phyloP scores from a whole-genome alignment of 1,140 invertebrate genomes.

The Linepithema humile region DNA sequence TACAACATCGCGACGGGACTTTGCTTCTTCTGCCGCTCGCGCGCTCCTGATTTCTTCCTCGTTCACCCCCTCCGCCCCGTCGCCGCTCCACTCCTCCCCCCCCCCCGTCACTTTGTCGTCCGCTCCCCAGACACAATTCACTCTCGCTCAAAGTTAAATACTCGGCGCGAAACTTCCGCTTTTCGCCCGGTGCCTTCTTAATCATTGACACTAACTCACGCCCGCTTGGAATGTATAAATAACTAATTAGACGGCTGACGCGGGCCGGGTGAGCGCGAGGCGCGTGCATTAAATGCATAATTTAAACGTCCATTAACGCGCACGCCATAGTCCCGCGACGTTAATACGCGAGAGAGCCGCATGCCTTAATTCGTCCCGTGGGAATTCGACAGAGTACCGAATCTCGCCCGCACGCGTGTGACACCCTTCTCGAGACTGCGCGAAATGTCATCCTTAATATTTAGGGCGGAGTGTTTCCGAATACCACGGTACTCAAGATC shows the following conservation, averaged over 20 bases:
- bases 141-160: conserved; percentile 77
- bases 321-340: conserved; percentile 62
- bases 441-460: conserved; percentile 21
- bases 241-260: conserved; percentile 75
- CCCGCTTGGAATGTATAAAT: conserved; percentile 79
- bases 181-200: conserved; percentile 66
- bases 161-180: conserved; percentile 71
- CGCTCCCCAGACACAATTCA: conserved; percentile 40
- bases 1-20: conserved; percentile 59
- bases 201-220: conserved; percentile 79
- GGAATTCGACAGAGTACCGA: conserved; percentile 47
- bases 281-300: conserved; percentile 77
- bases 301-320: conserved; percentile 79
- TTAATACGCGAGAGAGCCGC: conserved; percentile 62
- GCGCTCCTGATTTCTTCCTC: conserved; percentile 13
- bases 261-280: conserved; percentile 38
- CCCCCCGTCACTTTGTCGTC: background rate
- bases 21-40: conserved; percentile 18
- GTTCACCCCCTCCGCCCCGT: background rate
- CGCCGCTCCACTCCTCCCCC: background rate
- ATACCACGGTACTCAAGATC: background rate
- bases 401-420: background rate
- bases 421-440: background rate
- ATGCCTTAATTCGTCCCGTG: conserved; percentile 65
- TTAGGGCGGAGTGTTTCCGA: background rate